Conservation (phyloP, 1,140 invertebrate species). For the Phymorhynchus buccinoides region DNA sequence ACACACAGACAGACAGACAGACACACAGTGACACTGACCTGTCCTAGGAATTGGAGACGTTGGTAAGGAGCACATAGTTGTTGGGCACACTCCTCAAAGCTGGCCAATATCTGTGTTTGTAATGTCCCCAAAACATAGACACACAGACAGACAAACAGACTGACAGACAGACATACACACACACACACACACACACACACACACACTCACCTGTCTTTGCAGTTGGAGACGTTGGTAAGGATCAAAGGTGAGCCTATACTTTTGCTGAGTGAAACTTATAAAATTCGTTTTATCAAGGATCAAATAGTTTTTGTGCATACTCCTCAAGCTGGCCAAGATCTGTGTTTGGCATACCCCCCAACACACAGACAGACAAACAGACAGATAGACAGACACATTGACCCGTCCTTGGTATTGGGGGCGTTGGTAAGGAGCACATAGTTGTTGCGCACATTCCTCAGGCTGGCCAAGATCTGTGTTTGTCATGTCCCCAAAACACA, state of each 20-base stretch:
- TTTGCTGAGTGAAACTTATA: too few relatives aligned
- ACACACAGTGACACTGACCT: slow-evolving; percentile 42
- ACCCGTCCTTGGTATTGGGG: slow-evolving; percentile 76
- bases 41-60: too few relatives aligned
- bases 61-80: too few relatives aligned
- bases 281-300: too few relatives aligned
- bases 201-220: slow-evolving; percentile 50
- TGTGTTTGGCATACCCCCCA: too few relatives aligned
- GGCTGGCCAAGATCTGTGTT: too few relatives aligned
- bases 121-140: neutral
- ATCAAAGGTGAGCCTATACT: too few relatives aligned
- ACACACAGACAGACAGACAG: neutral
- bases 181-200: neutral
- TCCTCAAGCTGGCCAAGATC: too few relatives aligned
- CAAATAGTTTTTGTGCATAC: too few relatives aligned
- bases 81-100: neutral
- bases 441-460: slow-evolving; percentile 97
- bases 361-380: neutral
- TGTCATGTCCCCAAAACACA: neutral
- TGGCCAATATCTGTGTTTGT: too few relatives aligned
- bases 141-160: neutral
- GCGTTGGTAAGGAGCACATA: slow-evolving; percentile 94
- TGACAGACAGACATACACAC: neutral
- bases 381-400: slow-evolving; percentile 67
- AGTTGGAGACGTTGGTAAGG: slow-evolving; percentile 88